These are phyloP conservation scores for Muscidifurax raptorellus DNA, from an alignment of 1,140 invertebrate species.

Conservation along the genomic window DNA sequence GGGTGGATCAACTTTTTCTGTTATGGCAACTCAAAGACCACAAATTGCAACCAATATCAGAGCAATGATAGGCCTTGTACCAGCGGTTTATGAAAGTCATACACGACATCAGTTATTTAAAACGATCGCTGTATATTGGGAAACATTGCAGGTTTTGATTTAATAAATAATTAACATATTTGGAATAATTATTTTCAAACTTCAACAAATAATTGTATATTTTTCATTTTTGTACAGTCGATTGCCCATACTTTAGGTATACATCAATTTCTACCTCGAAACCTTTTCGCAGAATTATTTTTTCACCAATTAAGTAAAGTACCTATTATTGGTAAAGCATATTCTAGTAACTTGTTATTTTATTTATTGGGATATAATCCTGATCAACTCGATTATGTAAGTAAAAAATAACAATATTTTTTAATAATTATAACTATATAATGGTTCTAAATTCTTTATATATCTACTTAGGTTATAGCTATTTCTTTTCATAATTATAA, in stretches of 20 bases:
- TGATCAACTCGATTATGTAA: conserved; percentile 80
- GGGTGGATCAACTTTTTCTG: conserved; percentile 79
- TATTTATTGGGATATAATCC: conserved; percentile 82
- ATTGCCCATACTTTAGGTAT: conserved; percentile 20
- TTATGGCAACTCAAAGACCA: conserved; percentile 77
- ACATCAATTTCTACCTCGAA: conserved; percentile 32
- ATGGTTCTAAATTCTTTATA: no score
- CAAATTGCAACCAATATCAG: conserved; percentile 73
- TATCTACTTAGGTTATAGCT: background rate
- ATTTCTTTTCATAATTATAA: no score
- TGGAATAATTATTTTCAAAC: no score
- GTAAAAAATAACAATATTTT: background rate
- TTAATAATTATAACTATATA: no score
- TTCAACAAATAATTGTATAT: no score
- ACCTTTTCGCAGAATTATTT: conserved; percentile 16
- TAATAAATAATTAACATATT: no score
- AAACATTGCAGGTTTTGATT: no score
- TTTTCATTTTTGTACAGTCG: background rate
- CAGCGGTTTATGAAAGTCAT: conserved; percentile 83
- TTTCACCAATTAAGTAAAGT: conserved; percentile 25
- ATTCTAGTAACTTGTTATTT: conserved; percentile 80
- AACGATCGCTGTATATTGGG: no score
- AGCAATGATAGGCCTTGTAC: conserved; percentile 82
- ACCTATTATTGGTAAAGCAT: background rate
- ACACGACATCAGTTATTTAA: conserved; percentile 63